Evolutionary conservation across 2,888 invertebrate species (phyloP), one percentile per base, ranked within the genome.

Genomic region (Melolontha melolontha): DNA sequence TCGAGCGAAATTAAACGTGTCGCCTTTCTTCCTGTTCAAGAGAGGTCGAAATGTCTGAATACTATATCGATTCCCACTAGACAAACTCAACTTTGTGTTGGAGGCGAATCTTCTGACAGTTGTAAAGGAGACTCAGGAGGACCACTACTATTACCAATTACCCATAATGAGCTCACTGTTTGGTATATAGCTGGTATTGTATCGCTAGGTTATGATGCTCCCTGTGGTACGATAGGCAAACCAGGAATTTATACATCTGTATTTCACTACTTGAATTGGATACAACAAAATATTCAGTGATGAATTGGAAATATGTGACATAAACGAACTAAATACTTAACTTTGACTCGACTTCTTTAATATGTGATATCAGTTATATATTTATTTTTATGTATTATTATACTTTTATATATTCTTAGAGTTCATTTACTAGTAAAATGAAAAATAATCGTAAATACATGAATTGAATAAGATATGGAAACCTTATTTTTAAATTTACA

Each of bases 71-170:
- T 66, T 10, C 63, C 66, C 11, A 6, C 73, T n/a, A 65, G 39
- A 0, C 11, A 65, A 10, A 62, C 67, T 0, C 90, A 90, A 73
- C 75, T 92, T 0, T 92, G 92, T 75, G 92, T 92, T 7, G 92
- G 92, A 1, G 92, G 92, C 0, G 84, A 84, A 34, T 85, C 83
- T 64, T 86, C 87, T 74, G 92, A 92, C 75, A 88, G 91, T 0
- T 93, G 93, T 75, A 85, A 84, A 11, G 92, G 92, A 0, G 92
- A 92, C 74, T 91, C 91, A 0, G 92, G 92, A 0, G 92, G 92
- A 0, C 92, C 92, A 0, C 81, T 93, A 1, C 91, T 92, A 91
- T 85, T 44, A 50, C 72, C 75, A 22, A 71, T 74, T 17, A 84
- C 80, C 72, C 80, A 81, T 49, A 82, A 83, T 72, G 75, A 78